Percentiles rank a stretch among this genome's conserved stretches.
Conservation (phyloP, 2,888 invertebrate genomes). For the Noctua fimbriata region DNA sequence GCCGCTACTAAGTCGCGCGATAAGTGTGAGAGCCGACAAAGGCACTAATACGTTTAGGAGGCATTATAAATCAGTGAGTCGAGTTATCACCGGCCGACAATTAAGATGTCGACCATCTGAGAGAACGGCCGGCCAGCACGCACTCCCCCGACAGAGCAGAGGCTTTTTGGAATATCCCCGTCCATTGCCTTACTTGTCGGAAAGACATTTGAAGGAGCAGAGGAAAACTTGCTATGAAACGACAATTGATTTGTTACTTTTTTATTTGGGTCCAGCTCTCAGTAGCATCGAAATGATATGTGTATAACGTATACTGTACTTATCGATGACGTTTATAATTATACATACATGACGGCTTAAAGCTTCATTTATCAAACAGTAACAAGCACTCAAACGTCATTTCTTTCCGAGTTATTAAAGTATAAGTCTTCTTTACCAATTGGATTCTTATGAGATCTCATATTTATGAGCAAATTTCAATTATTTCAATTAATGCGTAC, state of each 20-base stretch:
- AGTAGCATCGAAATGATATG: constrained; percentile 57
- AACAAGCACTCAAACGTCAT: constrained; percentile 30
- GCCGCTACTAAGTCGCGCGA: constrained; percentile 78
- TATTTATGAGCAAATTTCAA: constrained; percentile 46
- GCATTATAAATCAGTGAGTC: constrained; percentile 87
- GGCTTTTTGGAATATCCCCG: constrained; percentile 33
- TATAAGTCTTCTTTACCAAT: constrained; percentile 31
- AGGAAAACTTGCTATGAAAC: constrained; percentile 29
- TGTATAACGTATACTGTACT: constrained; percentile 54
- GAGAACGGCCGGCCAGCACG: constrained; percentile 65
- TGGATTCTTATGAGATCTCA: constrained; percentile 30
- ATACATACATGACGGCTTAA: constrained; percentile 24
- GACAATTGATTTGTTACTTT: constrained; percentile 13
- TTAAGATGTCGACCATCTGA: constrained; percentile 83
- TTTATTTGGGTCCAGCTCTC: constrained; percentile 40
- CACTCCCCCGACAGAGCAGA: constrained; percentile 36
- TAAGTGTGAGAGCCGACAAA: constrained; percentile 87
- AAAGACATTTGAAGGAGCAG: neutral
- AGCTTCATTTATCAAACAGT: constrained; percentile 38
- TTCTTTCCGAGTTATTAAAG: constrained; percentile 29
- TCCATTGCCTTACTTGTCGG: constrained; percentile 46
- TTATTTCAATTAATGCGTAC: constrained; percentile 45
- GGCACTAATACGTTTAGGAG: constrained; percentile 83
- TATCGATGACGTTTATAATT: constrained; percentile 51
- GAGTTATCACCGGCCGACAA: constrained; percentile 84